Conservation (phyloP, 1,140 invertebrate genomes). For the Luehdorfia chinensis region DNA sequence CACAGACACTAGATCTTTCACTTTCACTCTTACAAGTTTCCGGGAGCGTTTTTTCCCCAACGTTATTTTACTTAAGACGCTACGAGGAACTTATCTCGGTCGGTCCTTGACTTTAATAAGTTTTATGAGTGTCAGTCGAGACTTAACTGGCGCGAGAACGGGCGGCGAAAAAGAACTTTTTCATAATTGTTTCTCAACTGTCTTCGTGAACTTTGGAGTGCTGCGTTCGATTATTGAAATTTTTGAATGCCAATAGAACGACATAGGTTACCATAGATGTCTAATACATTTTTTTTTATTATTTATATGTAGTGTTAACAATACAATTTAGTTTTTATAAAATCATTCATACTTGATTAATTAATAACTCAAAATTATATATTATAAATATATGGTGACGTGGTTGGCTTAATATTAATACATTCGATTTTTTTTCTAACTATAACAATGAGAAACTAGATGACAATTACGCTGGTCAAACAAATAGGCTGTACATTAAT, state of each 20-base stretch:
- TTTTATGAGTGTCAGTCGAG: constrained; percentile 74
- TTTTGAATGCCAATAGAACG: too few species aligned
- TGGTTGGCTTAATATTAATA: too few species aligned
- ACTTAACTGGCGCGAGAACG: constrained; percentile 69
- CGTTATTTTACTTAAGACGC: constrained; percentile 75
- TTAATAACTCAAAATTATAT: too few species aligned
- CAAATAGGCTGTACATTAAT: constrained; percentile 43
- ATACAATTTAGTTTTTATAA: too few species aligned
- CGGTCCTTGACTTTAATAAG: constrained; percentile 77
- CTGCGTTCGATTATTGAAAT: constrained; percentile 70
- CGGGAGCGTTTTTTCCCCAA: constrained; percentile 63
- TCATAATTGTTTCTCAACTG: constrained; percentile 74
- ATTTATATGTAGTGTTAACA: too few species aligned
- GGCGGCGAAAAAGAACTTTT: constrained; percentile 68
- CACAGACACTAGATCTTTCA: constrained; percentile 51
- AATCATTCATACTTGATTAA: too few species aligned
- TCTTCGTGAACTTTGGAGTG: constrained; percentile 45
- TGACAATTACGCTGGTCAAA: constrained; percentile 18
- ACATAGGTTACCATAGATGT: too few species aligned
- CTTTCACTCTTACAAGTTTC: constrained; percentile 63
- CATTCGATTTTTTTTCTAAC: too few species aligned
- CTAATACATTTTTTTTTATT: too few species aligned
- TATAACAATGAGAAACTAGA: not conserved
- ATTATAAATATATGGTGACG: too few species aligned
- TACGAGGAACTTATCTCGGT: constrained; percentile 71